phyloP scores from a whole-genome alignment of 2,888 invertebrate species.

The Drosophila barbarae region DNA sequence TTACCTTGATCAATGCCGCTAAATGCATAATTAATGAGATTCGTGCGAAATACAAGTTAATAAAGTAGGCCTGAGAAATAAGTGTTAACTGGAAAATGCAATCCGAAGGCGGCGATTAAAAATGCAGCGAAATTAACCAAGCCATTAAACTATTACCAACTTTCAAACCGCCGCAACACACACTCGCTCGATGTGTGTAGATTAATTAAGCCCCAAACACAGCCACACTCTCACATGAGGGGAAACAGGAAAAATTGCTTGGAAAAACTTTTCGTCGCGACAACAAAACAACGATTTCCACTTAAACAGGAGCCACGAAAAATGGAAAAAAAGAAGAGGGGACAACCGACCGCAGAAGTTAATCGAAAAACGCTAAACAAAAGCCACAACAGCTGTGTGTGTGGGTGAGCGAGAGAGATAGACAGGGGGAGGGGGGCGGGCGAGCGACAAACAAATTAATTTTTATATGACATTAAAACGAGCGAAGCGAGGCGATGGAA shows the following conservation, averaged over 20 bases:
- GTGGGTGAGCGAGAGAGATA: slow-evolving; percentile 14
- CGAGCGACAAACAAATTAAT: slow-evolving; percentile 75
- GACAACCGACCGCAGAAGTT: slow-evolving; percentile 69
- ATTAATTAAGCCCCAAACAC: slow-evolving; percentile 56
- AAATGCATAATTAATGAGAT: not conserved
- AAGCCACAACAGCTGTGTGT: slow-evolving; percentile 40
- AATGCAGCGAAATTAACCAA: slow-evolving; percentile 37
- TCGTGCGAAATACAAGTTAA: not conserved
- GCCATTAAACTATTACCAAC: slow-evolving; percentile 60
- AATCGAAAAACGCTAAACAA: slow-evolving; percentile 73
- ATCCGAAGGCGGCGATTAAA: slow-evolving; percentile 30
- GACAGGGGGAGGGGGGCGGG: slow-evolving; percentile 26
- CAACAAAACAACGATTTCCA: slow-evolving; percentile 75
- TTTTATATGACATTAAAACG: slow-evolving; percentile 76
- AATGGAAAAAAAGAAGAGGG: slow-evolving; percentile 42
- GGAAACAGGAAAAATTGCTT: slow-evolving; percentile 56
- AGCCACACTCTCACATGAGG: slow-evolving; percentile 5
- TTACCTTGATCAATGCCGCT: not conserved
- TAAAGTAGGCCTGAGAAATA: slow-evolving; percentile 7
- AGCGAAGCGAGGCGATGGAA: slow-evolving; percentile 65
- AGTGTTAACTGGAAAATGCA: slow-evolving; percentile 25
- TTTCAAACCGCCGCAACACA: slow-evolving; percentile 28
- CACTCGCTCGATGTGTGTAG: slow-evolving; percentile 39
- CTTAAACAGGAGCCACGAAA: slow-evolving; percentile 68
- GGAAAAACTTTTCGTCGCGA: slow-evolving; percentile 64